A percentile compares a stretch with the other conserved stretches of the same genome.
Evolutionary conservation across 2,888 invertebrate species (phyloP).

Genomic region (Ommatoiulus sabulosus): DNA sequence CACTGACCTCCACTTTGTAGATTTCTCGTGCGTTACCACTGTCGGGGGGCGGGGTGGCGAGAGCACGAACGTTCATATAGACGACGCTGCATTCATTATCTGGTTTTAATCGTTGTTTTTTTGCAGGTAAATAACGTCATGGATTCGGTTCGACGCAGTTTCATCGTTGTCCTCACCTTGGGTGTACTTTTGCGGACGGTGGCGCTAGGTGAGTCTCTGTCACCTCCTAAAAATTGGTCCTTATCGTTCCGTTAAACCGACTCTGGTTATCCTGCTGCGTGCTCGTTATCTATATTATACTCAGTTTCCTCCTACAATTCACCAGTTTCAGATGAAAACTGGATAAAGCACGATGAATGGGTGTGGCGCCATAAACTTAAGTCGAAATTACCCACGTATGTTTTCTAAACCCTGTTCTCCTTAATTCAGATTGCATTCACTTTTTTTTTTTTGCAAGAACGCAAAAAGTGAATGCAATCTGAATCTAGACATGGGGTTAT

Average conservation of each 20-base stretch:
- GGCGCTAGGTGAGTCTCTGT: slow-evolving; percentile 18
- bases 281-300: too few relatives aligned
- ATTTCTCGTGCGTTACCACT: background rate
- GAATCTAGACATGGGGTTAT: too few relatives aligned
- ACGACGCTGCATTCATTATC: background rate
- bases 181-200: background rate
- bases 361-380: background rate
- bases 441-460: too few relatives aligned
- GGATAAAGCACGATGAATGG: background rate
- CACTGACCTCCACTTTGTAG: slow-evolving; percentile 14
- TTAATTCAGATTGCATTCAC: too few relatives aligned
- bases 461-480: too few relatives aligned
- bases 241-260: too few relatives aligned
- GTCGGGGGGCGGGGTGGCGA: background rate
- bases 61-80: background rate
- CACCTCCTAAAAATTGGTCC: background rate
- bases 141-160: background rate
- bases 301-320: background rate
- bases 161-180: background rate
- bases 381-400: background rate
- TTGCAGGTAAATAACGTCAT: background rate
- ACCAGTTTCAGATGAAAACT: background rate
- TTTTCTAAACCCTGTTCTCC: too few relatives aligned
- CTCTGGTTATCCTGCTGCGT: too few relatives aligned
- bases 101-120: background rate